Conservation (phyloP, 35 echinoderm and acorn worm species). For the Anneissia japonica region DNA sequence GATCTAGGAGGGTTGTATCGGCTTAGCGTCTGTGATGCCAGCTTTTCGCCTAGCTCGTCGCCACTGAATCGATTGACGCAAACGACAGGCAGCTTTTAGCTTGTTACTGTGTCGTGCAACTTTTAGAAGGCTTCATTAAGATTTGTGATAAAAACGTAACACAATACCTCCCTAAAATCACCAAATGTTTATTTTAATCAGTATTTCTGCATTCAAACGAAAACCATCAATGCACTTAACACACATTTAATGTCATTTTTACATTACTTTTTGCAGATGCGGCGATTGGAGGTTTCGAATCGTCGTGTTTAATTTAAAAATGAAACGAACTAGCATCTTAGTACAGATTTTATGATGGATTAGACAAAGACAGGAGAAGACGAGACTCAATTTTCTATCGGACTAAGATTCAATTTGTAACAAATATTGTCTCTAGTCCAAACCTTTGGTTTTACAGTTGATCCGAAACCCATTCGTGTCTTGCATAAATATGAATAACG, state of each 20-base stretch:
- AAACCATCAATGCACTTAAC: neutral
- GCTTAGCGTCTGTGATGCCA: neutral
- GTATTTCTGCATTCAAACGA: neutral
- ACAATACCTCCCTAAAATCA: neutral
- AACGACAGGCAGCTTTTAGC: neutral
- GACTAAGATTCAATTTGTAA: neutral
- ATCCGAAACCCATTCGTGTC: neutral
- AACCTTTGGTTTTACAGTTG: neutral
- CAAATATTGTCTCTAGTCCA: neutral
- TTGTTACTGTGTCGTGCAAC: neutral
- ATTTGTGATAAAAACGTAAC: conserved; percentile 2
- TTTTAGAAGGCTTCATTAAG: neutral
- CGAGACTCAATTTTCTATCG: neutral
- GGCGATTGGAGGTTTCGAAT: neutral
- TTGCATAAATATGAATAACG: neutral
- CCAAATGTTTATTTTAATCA: neutral
- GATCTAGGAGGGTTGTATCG: neutral
- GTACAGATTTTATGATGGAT: neutral
- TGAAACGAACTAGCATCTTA: neutral
- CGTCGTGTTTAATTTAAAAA: neutral
- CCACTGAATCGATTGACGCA: neutral
- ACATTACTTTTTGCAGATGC: neutral
- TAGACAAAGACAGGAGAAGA: neutral
- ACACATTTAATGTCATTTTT: conserved; percentile 1
- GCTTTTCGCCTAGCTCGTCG: neutral